phyloP scores from a whole-genome alignment of 1,140 invertebrate genomes.

The Hyles vespertilio region DNA sequence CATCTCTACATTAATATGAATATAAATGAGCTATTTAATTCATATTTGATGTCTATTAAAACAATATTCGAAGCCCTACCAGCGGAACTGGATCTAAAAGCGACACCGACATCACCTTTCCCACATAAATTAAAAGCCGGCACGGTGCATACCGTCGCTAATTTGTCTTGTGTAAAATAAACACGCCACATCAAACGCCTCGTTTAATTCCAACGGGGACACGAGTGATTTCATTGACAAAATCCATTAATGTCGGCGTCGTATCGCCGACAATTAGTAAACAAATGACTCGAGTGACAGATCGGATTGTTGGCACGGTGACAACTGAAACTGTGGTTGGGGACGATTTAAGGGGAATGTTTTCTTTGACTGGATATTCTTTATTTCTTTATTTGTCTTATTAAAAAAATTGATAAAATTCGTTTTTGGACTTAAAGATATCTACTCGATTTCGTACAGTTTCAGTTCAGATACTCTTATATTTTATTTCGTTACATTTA shows the following conservation, averaged over 20 bases:
- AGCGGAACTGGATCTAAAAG: no score
- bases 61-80: no score
- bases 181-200: conserved; percentile 59
- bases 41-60: no score
- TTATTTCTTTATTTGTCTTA: no score
- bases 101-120: conserved; percentile 1
- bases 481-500: no score
- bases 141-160: no score
- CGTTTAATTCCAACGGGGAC: conserved; percentile 39
- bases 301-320: conserved; percentile 59
- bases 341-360: conserved; percentile 26
- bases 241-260: conserved; percentile 63
- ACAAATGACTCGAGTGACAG: conserved; percentile 69
- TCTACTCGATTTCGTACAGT: no score
- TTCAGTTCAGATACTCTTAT: no score
- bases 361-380: neutral
- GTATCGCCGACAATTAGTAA: conserved; percentile 62
- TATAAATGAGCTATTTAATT: no score
- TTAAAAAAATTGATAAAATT: no score
- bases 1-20: no score
- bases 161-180: conserved; percentile 52
- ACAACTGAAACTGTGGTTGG: conserved; percentile 31
- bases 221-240: conserved; percentile 60
- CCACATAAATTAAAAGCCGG: neutral
- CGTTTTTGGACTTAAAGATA: no score